Evolutionary conservation across 2,113 vertebrate genomes (phyloP), one percentile per base, ranked within the genome.

Genomic region (Spea bombifrons): DNA sequence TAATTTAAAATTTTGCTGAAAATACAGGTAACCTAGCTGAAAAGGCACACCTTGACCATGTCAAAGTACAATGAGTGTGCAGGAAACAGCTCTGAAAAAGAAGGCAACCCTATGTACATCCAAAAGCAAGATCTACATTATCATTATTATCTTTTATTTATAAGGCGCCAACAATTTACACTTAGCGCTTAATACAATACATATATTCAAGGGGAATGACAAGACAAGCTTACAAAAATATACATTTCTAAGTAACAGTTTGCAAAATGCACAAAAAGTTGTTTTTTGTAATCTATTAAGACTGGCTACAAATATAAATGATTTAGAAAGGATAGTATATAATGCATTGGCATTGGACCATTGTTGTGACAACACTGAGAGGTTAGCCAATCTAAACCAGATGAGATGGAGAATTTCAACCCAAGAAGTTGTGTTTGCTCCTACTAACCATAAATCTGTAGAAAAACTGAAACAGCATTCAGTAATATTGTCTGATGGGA

Each of bases 301-400:
- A 69, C 30, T 69, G 53, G 66, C 66, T 63, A 61, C 47, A 61
- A 70, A 59, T 48, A 66, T 43, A 76, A 9, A 61, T 5, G 13
- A 10, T 59, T 59, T 59, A 59, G 4, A 59, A 30, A 53, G 10
- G 10, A 53, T 8, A 53, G 10, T 53, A 53, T 53, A 53, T 53
- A 59, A 13, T 13, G 12, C 1, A 59, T 59, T 9, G 10, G 15
- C 10, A 59, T 9, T 59, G 55, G 9, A 59, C 50, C 57, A 61
- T 16, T 15, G 8, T 50, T 48, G 52, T 69, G 75, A 76, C 75
- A 69, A 16, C 50, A 5, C 63, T 68, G 17, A 13, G 65, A 17
- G 49, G 68, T 59, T 55, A 69, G 75, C 12, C 68, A 76, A 76
- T 53, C n/a, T 49, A 13, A 75, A 76, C 49, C 74, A 76, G 74